phyloP scores from a whole-genome alignment of 1,140 invertebrate genomes.

The Drosophila lowei region DNA sequence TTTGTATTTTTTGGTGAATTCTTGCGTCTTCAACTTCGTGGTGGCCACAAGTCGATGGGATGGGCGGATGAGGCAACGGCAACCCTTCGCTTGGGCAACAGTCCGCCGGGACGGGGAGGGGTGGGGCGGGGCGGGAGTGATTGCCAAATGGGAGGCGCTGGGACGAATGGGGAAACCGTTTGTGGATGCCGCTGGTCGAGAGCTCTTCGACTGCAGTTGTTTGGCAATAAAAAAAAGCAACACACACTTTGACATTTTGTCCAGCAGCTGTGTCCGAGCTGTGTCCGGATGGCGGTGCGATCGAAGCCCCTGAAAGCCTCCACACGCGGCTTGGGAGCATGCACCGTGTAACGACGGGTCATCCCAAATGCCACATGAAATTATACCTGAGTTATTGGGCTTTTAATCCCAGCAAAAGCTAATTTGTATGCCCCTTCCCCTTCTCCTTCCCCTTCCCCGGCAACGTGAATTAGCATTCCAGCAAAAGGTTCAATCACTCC shows the following conservation, averaged over 20 bases:
- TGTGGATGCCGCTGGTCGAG: conserved; percentile 13
- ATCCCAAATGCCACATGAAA: no score
- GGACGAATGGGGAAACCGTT: not conserved
- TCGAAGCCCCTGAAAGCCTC: no score
- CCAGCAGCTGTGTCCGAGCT: no score
- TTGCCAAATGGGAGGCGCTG: conserved; percentile 15
- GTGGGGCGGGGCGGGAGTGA: conserved; percentile 1
- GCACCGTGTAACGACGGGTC: no score
- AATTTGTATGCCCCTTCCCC: conserved; percentile 19
- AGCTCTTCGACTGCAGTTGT: conserved; percentile 14
- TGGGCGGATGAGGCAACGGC: conserved; percentile 13
- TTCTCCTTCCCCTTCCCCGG: not conserved
- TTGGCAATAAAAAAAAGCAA: conserved; percentile 1
- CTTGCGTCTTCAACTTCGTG: not conserved
- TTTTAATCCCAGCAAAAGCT: no score
- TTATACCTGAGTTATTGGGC: no score
- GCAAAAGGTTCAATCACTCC: conserved; percentile 43
- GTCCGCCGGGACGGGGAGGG: no score
- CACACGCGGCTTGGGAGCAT: no score
- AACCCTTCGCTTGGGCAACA: conserved; percentile 27
- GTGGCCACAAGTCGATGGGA: conserved; percentile 26
- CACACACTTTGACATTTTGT: conserved; percentile 7
- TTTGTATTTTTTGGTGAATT: conserved; percentile 35
- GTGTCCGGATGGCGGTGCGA: no score
- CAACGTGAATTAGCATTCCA: conserved; percentile 35